Conservation (phyloP, 2,888 invertebrate genomes). For the Oligia latruncula region DNA sequence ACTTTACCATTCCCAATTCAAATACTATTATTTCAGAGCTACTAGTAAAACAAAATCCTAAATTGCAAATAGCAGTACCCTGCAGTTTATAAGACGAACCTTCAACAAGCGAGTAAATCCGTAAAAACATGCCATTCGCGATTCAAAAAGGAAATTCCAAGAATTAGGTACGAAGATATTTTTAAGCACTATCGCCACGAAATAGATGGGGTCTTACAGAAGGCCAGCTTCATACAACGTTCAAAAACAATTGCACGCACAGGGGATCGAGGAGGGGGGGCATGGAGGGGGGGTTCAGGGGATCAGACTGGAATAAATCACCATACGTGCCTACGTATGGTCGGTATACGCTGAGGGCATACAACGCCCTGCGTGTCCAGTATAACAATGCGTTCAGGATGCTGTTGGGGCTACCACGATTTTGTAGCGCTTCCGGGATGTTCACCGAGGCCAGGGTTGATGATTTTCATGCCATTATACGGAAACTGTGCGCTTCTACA, state of each 20-base stretch:
- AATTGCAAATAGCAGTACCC: not conserved
- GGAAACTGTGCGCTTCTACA: no score
- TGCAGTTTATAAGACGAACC: not conserved
- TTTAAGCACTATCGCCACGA: slow-evolving; percentile 16
- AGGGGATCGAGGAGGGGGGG: no score
- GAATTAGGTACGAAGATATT: slow-evolving; percentile 48
- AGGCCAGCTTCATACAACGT: not conserved
- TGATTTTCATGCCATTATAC: no score
- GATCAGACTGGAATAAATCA: not conserved
- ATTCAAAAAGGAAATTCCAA: slow-evolving; percentile 30
- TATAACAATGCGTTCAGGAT: no score
- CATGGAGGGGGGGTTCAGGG: no score
- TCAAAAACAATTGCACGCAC: not conserved
- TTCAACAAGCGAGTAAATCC: slow-evolving; percentile 18
- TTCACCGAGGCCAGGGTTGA: no score
- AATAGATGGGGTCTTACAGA: not conserved
- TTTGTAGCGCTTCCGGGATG: no score
- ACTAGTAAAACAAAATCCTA: not conserved
- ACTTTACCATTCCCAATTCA: not conserved
- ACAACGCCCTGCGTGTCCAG: no score
- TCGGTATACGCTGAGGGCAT: no score
- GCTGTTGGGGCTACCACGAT: no score
- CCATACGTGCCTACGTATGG: not conserved
- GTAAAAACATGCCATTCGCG: slow-evolving; percentile 25
- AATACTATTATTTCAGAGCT: not conserved